Conservation (phyloP, 1,140 invertebrate species). For the Calosoma granatense region DNA sequence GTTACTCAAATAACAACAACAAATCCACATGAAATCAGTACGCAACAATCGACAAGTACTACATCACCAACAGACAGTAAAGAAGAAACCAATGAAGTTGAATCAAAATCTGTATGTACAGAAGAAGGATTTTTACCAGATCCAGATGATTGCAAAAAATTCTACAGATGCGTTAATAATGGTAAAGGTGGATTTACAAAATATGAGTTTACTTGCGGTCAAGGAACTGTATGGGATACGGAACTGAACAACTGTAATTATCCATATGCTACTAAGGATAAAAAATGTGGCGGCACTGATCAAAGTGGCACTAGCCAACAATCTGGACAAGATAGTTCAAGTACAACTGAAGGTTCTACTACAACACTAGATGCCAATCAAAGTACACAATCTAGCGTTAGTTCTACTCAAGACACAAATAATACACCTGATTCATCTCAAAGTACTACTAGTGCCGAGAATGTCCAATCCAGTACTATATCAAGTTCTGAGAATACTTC, state of each 20-base stretch:
- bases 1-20: slow-evolving; percentile 11
- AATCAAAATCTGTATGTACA: slow-evolving; percentile 32
- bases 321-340: slow-evolving; percentile 14
- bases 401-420: neutral
- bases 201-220: slow-evolving; percentile 47
- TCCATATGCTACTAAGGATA: slow-evolving; percentile 30
- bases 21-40: slow-evolving; percentile 11
- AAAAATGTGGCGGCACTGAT: slow-evolving; percentile 15
- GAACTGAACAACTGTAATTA: slow-evolving; percentile 41
- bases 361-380: too few relatives aligned
- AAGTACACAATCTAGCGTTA: slow-evolving; percentile 10
- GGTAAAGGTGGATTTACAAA: slow-evolving; percentile 37
- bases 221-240: slow-evolving; percentile 45
- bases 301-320: slow-evolving; percentile 17
- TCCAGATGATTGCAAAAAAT: slow-evolving; percentile 47
- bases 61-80: neutral
- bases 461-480: too few relatives aligned
- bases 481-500: slow-evolving; percentile 11
- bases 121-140: slow-evolving; percentile 46
- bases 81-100: neutral
- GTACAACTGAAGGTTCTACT: slow-evolving; percentile 15
- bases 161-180: slow-evolving; percentile 45
- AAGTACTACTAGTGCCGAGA: slow-evolving; percentile 16
- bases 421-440: slow-evolving; percentile 15
- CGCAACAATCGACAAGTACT: slow-evolving; percentile 10